phyloP scores from a whole-genome alignment of 2,113 vertebrate genomes.

The Dermatemys mawii region DNA sequence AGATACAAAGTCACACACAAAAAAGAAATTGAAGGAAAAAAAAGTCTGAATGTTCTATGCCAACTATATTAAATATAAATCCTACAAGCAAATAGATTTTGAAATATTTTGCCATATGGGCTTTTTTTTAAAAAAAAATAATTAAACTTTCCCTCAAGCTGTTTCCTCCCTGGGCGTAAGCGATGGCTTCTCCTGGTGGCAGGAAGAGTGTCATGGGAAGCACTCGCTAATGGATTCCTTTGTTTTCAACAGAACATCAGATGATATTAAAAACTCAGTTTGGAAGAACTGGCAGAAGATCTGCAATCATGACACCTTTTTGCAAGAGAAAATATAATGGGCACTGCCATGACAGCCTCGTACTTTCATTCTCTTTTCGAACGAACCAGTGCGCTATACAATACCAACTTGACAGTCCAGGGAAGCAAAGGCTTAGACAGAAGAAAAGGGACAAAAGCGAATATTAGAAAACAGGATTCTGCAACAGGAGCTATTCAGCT shows the following conservation, averaged over 20 bases:
- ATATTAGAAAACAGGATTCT: background rate
- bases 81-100: background rate
- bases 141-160: slow-evolving; percentile 28
- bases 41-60: background rate
- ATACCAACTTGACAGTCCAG: background rate
- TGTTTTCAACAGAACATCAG: background rate
- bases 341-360: background rate
- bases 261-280: background rate
- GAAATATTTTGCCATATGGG: background rate
- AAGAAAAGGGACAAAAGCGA: background rate
- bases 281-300: background rate
- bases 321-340: background rate
- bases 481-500: background rate
- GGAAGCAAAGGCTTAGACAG: background rate
- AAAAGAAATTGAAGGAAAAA: background rate
- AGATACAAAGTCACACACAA: background rate
- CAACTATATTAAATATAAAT: slow-evolving; percentile 21
- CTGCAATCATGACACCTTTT: background rate
- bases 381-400: background rate
- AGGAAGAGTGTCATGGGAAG: background rate
- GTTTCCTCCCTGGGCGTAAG: slow-evolving; percentile 10
- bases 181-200: background rate
- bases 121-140: background rate
- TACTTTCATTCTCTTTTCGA: background rate
- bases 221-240: background rate